phyloP scores from a whole-genome alignment of 1,140 invertebrate genomes.

The Bombyx mori region DNA sequence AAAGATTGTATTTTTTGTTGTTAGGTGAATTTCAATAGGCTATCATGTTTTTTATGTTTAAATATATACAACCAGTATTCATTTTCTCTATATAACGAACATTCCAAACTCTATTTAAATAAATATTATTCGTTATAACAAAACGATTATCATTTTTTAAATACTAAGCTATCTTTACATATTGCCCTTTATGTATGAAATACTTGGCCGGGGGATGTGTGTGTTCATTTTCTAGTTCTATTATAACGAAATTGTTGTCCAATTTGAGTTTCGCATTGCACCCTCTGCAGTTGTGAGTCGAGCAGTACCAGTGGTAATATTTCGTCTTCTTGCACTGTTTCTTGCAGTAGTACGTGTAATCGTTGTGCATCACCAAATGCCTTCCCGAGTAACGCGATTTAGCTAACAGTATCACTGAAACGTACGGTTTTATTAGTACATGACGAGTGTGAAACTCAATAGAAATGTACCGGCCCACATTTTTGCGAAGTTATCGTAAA shows the following conservation, averaged over 20 bases:
- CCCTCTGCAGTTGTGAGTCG: conserved; percentile 47
- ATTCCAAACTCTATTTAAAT: too few relatives aligned
- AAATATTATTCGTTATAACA: too few relatives aligned
- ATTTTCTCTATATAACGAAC: too few relatives aligned
- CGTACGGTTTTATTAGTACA: background rate
- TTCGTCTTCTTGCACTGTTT: conserved; percentile 35
- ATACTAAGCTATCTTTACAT: conserved; percentile 24
- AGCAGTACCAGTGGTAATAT: conserved; percentile 44
- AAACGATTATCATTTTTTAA: background rate
- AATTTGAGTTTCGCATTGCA: conserved; percentile 46
- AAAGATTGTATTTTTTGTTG: too few relatives aligned
- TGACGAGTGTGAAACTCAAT: too few relatives aligned
- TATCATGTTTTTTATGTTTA: too few relatives aligned
- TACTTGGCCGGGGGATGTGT: conserved; percentile 43
- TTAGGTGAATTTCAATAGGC: too few relatives aligned
- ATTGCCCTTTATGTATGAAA: conserved; percentile 35
- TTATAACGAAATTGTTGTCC: conserved; percentile 33
- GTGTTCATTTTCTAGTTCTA: conserved; percentile 28
- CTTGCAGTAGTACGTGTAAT: conserved; percentile 55
- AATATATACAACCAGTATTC: too few relatives aligned
- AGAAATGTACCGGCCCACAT: too few relatives aligned
- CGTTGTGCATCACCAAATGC: conserved; percentile 36
- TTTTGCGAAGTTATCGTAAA: too few relatives aligned
- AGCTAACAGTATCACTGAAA: conserved; percentile 42
- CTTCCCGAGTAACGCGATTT: conserved; percentile 44